Base-by-base conservation (phyloP, 2,797 vertebrate genomes). In the Borostomias antarcticus region DNA sequence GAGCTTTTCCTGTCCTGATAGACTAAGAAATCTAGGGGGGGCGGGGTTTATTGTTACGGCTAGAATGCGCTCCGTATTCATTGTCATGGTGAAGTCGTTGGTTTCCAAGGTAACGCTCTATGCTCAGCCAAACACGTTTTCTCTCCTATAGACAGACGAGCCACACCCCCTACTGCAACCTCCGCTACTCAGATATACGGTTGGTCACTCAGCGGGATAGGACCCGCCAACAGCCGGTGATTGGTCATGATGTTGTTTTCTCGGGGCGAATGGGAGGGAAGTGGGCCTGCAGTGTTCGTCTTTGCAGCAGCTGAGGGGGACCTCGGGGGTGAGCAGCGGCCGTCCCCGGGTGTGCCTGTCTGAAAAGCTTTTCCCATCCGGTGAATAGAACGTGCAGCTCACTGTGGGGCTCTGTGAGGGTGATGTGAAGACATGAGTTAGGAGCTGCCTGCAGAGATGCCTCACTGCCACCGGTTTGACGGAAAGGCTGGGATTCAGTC, bases 111-210 rank as follows among this genome's bases (percentile, higher is more conserved):
- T 26, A 35, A 58, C 54, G 30, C 35, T 29, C 47, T 25, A 37
- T 23, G 47, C 61, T 52, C 29, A 37, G 23, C 13, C 53, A 21
- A 64, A n/a, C 48, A 64, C 11, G 21, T 23, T 50, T 26, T 19
- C 19, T 23, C 25, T 33, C 61, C 19, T 15, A 19, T 13, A 43
- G 35, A 47, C 59, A 61, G 37, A 30, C 43, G 23, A 11, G 19
- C 43, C 59, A 47, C 59, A 61, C 43, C 15, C 63, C 40, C 40
- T 45, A 17, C 40, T 45, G 40, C 40, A 45, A 17, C 40, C 17
- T 45, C 4, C 40, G 5, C 40, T 17, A 45, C 4, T 45, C n/a
- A 45, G 40, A 45, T 45, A 4, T 45, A 45, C n/a, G n/a, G n/a
- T n/a, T n/a, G n/a, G n/a, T n/a, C 54, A 57, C 28, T 17, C 54